phyloP scores from a whole-genome alignment of 1,140 invertebrate species.

The Dysdera silvatica region DNA sequence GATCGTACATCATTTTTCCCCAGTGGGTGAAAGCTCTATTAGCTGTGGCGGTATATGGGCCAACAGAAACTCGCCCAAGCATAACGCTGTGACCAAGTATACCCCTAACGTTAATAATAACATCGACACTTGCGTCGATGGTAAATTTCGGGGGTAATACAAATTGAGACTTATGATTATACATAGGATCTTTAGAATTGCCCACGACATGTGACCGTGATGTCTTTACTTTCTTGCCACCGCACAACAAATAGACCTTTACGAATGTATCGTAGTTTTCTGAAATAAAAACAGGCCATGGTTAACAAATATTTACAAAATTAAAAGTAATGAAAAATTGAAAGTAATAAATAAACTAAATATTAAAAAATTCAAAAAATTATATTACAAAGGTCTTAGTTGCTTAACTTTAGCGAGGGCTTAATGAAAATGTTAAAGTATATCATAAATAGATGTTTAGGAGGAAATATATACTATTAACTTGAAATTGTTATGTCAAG shows the following conservation, averaged over 20 bases:
- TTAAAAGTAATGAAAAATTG: neutral
- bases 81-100: slow-evolving; percentile 7
- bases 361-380: too few relatives aligned
- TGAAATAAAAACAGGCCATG: neutral
- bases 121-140: slow-evolving; percentile 9
- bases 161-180: slow-evolving; percentile 19
- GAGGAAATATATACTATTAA: too few relatives aligned
- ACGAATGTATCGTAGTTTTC: slow-evolving; percentile 20
- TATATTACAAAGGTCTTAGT: too few relatives aligned
- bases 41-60: slow-evolving; percentile 3
- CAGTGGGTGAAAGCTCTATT: slow-evolving; percentile 17
- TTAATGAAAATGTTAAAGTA: too few relatives aligned
- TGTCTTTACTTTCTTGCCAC: slow-evolving; percentile 26
- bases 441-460: too few relatives aligned
- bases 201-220: neutral
- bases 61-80: slow-evolving; percentile 11
- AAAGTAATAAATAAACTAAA: too few relatives aligned
- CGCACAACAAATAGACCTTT: slow-evolving; percentile 26
- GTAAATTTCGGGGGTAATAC: slow-evolving; percentile 21
- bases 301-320: neutral
- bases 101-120: slow-evolving; percentile 11
- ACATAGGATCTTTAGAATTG: slow-evolving; percentile 9
- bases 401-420: too few relatives aligned
- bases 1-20: slow-evolving; percentile 24
- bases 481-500: too few relatives aligned